These are phyloP conservation scores for Pangasianodon hypophthalmus DNA, from an alignment of 2,113 vertebrate genomes.

Conservation along the genomic window DNA sequence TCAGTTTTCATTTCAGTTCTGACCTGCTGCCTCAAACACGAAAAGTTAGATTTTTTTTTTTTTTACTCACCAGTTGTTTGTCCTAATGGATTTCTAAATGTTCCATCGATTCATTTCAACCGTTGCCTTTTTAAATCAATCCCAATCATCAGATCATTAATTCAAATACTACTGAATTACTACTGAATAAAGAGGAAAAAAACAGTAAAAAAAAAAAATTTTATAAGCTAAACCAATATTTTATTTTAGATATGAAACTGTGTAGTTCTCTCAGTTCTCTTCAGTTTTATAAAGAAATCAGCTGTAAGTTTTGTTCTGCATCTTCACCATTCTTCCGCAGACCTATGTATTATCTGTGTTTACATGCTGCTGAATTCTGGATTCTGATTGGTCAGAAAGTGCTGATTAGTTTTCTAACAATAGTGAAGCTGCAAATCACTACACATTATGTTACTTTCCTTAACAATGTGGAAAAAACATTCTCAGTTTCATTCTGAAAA, in stretches of 20 bases:
- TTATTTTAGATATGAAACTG: background rate
- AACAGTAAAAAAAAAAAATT: background rate
- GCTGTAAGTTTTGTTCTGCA: background rate
- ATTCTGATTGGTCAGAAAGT: background rate
- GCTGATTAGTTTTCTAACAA: background rate
- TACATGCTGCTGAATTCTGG: background rate
- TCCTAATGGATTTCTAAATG: background rate
- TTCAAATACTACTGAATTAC: background rate
- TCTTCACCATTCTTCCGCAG: background rate
- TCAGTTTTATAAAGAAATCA: background rate
- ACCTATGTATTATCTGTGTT: background rate
- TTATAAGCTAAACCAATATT: background rate
- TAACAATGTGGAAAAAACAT: background rate
- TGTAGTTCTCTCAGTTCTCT: background rate
- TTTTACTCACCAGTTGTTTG: background rate
- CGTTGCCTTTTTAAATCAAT: background rate
- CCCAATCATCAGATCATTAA: background rate
- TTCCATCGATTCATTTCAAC: background rate
- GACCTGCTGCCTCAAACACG: background rate
- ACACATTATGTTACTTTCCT: background rate
- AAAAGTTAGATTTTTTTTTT: background rate
- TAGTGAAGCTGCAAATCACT: background rate
- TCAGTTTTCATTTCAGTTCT: constrained; percentile 4
- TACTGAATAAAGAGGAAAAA: background rate
- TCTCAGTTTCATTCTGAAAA: background rate